A percentile compares a stretch with the other conserved stretches of the same genome.
Evolutionary conservation across 2,888 invertebrate species (phyloP).

Genomic region (Synergus japonicus): DNA sequence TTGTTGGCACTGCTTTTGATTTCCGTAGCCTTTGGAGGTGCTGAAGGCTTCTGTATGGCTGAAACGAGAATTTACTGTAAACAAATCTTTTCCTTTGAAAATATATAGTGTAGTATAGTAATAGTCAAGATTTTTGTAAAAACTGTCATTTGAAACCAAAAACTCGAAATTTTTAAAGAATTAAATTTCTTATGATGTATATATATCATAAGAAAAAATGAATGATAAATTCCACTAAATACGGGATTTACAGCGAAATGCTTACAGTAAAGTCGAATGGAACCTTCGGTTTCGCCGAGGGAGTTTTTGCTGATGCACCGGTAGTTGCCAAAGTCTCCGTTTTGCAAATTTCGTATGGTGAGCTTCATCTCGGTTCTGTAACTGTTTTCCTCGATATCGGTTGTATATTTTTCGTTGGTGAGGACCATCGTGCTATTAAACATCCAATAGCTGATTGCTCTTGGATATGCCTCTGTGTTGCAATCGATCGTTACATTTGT

Average conservation of each 20-base stretch:
- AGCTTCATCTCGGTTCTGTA: conserved; percentile 94
- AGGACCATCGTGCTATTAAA: conserved; percentile 93
- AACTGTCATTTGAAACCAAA: neutral
- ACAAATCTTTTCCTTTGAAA: neutral
- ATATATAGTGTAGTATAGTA: neutral
- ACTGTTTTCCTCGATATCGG: conserved; percentile 90
- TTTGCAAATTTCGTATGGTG: conserved; percentile 90
- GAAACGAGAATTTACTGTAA: conserved; percentile 70
- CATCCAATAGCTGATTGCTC: conserved; percentile 95
- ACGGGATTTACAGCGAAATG: conserved; percentile 56
- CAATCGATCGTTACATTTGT: conserved; percentile 96
- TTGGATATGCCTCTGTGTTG: conserved; percentile 94
- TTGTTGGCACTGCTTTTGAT: conserved; percentile 87
- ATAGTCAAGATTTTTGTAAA: neutral
- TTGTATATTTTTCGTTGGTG: conserved; percentile 92
- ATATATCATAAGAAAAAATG: no score
- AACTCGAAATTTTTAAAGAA: neutral
- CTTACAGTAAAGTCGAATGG: conserved; percentile 93
- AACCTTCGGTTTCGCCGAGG: conserved; percentile 94
- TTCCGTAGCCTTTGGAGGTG: conserved; percentile 89
- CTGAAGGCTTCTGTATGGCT: conserved; percentile 94
- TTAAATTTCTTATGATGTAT: no score
- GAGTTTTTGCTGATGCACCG: conserved; percentile 96
- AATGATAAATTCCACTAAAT: neutral
- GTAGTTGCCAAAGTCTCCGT: conserved; percentile 93